Conservation (phyloP, 1,140 invertebrate genomes). For the Oryzaephilus surinamensis region DNA sequence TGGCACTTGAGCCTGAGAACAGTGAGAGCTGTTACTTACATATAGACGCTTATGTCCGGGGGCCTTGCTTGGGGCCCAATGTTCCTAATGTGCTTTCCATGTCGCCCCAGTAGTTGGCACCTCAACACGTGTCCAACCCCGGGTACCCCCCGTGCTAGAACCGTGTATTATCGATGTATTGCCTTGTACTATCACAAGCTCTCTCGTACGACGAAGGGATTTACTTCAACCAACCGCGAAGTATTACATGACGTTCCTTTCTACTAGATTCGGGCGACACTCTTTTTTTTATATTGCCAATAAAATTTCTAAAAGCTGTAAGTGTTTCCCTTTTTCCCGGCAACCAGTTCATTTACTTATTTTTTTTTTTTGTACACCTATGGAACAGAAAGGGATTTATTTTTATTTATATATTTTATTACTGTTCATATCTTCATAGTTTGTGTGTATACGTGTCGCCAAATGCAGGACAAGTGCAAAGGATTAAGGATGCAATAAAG, state of each 20-base stretch:
- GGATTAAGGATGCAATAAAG: slow-evolving; percentile 25
- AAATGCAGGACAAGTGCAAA: slow-evolving; percentile 16
- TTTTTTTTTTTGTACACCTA: no score
- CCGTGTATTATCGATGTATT: slow-evolving; percentile 36
- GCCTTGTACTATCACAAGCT: slow-evolving; percentile 29
- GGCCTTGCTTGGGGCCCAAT: slow-evolving; percentile 17
- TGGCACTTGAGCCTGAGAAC: slow-evolving; percentile 20
- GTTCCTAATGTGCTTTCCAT: slow-evolving; percentile 35
- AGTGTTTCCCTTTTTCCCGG: no score
- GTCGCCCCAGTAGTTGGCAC: slow-evolving; percentile 25
- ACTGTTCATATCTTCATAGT: no score
- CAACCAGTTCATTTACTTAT: no score
- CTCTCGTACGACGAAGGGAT: slow-evolving; percentile 23
- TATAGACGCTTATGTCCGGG: slow-evolving; percentile 23
- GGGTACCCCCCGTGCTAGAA: slow-evolving; percentile 12
- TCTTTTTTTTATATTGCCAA: no score
- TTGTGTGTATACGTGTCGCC: no score
- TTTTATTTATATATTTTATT: no score
- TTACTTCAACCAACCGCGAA: slow-evolving; percentile 28
- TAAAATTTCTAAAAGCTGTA: no score
- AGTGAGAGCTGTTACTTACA: slow-evolving; percentile 22
- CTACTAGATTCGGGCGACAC: no score
- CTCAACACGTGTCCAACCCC: slow-evolving; percentile 33
- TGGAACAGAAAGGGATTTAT: no score
- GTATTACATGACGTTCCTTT: no score